These are phyloP conservation scores for Muscicapa comitata DNA, from an alignment of 2,797 vertebrate species.

Conservation along the genomic window DNA sequence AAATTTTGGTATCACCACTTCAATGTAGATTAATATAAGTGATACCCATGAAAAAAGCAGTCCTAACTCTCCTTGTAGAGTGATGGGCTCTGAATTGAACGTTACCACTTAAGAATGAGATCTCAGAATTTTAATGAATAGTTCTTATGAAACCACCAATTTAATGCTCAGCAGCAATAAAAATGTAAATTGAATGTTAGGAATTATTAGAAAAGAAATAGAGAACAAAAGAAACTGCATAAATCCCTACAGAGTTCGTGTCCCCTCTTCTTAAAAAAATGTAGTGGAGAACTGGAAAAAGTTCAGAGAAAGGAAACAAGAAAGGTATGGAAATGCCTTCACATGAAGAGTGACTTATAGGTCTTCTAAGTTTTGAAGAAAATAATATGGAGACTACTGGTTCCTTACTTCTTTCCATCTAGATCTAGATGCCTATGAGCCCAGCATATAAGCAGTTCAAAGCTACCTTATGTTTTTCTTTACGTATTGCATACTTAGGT, in stretches of 20 bases:
- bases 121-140: conserved; percentile 34
- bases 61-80: background rate
- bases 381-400: background rate
- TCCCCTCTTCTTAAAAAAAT: background rate
- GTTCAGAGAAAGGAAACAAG: background rate
- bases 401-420: background rate
- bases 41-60: background rate
- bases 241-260: background rate
- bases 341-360: background rate
- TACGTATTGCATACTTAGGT: background rate
- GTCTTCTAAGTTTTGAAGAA: background rate
- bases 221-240: conserved; percentile 24
- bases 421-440: background rate
- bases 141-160: conserved; percentile 27
- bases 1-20: background rate
- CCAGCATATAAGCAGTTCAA: background rate
- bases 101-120: conserved; percentile 3
- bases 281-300: background rate
- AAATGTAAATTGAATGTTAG: conserved; percentile 58
- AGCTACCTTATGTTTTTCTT: background rate
- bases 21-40: background rate
- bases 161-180: conserved; percentile 51
- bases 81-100: background rate
- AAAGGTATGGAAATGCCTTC: background rate
- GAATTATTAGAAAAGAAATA: conserved; percentile 39